Evolutionary conservation across 2,797 vertebrate genomes (phyloP), one percentile per base, ranked within the genome.

Genomic region (Botia kubotai): DNA sequence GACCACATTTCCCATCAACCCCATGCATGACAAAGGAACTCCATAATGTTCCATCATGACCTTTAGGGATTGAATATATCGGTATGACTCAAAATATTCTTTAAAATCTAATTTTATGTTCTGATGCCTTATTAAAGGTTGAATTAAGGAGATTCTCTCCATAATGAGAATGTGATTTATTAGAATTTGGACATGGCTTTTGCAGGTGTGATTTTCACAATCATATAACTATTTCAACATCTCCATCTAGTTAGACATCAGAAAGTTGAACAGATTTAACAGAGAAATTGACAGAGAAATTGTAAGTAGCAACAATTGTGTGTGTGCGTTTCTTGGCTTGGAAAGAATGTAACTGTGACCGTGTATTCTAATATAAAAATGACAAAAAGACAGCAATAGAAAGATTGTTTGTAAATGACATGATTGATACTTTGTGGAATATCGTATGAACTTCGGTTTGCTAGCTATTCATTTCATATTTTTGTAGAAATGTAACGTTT

Each of bases 51-150:
- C 62, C 53, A 66, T 74, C 43, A 70, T 69, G 14, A 13, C 8
- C 48, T 66, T 29, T 75, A 13, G 63, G 46, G 52, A 58, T 53
- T 53, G 17, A 4, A n/a, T 23, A 48, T 33, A 36, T 13, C 58
- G 74, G 17, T 29, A 46, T 77, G 17, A 67, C 77, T 80, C 65
- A 57, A 63, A 78, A 66, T 29, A 36, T 48, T 62, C 16, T 17
- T 55, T 53, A 53, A 55, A 72, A 55, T 17, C 36, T 46, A 53
- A 57, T 76, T 55, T 16, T 52, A 72, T 73, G n/a, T 14, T 69
- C 46, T 52, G n/a, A 79, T 70, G 72, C 78, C 66, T 82, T 85
- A 75, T 57, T 60, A 70, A 74, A 43, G 43, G 62, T 8, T 26
- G 7, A 52, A 29, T 21, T 53, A 17, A 39, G n/a, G 43, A 67